A percentile compares a stretch with the other conserved stretches of the same genome.
phyloP scores from a whole-genome alignment of 2,113 vertebrate genomes.

The Dicaeum eximium region DNA sequence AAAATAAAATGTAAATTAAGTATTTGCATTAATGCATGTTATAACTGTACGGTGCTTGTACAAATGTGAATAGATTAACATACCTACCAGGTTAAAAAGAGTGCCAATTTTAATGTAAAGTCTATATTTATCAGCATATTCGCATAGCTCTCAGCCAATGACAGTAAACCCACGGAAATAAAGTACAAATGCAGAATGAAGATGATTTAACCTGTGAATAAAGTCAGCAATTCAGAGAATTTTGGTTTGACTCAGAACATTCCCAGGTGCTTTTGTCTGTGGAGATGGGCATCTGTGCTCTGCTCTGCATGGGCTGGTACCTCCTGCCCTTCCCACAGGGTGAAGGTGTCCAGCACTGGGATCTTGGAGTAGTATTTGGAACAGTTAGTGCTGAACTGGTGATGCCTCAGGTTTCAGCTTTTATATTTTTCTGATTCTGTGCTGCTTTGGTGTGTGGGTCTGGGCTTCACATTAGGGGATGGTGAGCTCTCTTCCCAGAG shows the following conservation, averaged over 20 bases:
- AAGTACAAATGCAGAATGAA: background rate
- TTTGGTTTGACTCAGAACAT: background rate
- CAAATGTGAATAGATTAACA: slow-evolving; percentile 39
- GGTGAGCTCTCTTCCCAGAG: no score
- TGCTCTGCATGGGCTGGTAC: background rate
- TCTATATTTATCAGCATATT: slow-evolving; percentile 5
- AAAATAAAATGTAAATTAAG: slow-evolving; percentile 50
- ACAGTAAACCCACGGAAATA: background rate
- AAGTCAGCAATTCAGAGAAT: background rate
- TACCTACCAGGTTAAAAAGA: background rate
- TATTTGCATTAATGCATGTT: slow-evolving; percentile 9
- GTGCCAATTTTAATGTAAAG: background rate
- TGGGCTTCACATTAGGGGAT: no score
- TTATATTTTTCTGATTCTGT: no score
- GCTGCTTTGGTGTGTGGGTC: no score
- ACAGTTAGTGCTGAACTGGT: background rate
- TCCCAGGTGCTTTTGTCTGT: background rate
- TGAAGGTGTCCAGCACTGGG: background rate
- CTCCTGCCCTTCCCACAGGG: background rate
- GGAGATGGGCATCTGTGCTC: background rate
- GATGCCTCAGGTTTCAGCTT: no score
- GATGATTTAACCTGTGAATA: background rate
- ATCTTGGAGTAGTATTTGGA: background rate
- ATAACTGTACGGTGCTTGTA: background rate
- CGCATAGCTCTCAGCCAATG: background rate